phyloP scores from a whole-genome alignment of 2,888 invertebrate genomes.

The Colostygia pectinataria region DNA sequence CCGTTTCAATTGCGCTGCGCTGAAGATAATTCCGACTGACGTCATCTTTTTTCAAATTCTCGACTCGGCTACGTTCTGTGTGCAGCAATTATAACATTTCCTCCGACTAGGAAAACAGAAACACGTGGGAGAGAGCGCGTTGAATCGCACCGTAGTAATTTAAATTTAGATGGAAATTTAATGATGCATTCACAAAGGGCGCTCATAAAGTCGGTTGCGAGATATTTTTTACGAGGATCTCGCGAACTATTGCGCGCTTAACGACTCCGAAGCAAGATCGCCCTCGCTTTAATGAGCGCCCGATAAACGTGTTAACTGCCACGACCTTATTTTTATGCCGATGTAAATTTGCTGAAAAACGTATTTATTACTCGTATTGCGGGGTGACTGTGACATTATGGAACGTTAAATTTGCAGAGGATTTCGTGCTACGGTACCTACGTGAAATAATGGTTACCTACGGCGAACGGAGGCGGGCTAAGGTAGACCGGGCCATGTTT shows the following conservation, averaged over 20 bases:
- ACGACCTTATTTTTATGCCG: slow-evolving; percentile 81
- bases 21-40: slow-evolving; percentile 83
- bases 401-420: slow-evolving; percentile 47
- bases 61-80: slow-evolving; percentile 78
- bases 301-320: slow-evolving; percentile 83
- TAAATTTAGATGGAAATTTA: slow-evolving; percentile 84
- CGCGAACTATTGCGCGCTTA: slow-evolving; percentile 84
- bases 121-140: slow-evolving; percentile 77
- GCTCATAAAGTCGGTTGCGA: slow-evolving; percentile 82
- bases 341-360: slow-evolving; percentile 80
- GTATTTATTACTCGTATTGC: slow-evolving; percentile 75
- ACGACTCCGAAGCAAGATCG: slow-evolving; percentile 83
- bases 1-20: slow-evolving; percentile 83
- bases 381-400: slow-evolving; percentile 51
- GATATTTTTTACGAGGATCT: slow-evolving; percentile 83
- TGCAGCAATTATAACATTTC: slow-evolving; percentile 83
- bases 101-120: slow-evolving; percentile 81
- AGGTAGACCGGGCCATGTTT: slow-evolving; percentile 75
- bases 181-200: slow-evolving; percentile 83
- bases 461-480: slow-evolving; percentile 50
- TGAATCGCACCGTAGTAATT: slow-evolving; percentile 78
- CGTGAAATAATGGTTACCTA: slow-evolving; percentile 41
- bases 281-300: slow-evolving; percentile 82
- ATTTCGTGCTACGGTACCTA: slow-evolving; percentile 36
- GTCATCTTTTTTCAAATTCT: slow-evolving; percentile 82